These are phyloP conservation scores for Ctenodactylus gundi DNA, from an alignment of 2,113 vertebrate species.

Conservation along the genomic window DNA sequence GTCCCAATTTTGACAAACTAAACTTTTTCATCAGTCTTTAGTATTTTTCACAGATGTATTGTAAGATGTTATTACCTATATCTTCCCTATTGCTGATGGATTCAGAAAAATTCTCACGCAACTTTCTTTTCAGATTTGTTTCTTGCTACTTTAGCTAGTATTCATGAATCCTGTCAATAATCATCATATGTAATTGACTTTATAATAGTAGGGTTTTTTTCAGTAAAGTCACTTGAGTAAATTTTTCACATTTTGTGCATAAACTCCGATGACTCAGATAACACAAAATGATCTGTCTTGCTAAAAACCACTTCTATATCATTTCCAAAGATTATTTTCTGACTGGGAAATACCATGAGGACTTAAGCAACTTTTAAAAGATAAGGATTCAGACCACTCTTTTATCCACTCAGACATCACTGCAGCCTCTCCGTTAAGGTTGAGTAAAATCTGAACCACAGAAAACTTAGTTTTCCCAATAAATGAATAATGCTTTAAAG, in stretches of 20 bases:
- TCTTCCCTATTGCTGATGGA: constrained; percentile 7
- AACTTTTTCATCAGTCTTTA: background rate
- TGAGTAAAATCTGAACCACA: background rate
- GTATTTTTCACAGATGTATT: constrained; percentile 7
- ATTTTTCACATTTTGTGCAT: background rate
- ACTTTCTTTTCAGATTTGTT: background rate
- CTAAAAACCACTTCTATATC: background rate
- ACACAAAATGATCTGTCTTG: constrained; percentile 11
- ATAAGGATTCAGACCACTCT: background rate
- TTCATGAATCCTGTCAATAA: background rate
- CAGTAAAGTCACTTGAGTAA: background rate
- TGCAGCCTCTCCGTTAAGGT: background rate
- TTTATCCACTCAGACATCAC: background rate
- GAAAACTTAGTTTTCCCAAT: constrained; percentile 22
- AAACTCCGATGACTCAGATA: background rate
- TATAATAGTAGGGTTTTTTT: background rate
- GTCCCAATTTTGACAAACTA: background rate
- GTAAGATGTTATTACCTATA: background rate
- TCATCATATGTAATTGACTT: background rate
- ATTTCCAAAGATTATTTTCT: background rate
- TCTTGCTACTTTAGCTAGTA: background rate
- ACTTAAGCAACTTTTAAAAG: constrained; percentile 25
- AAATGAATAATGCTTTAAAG: background rate
- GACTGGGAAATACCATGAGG: background rate
- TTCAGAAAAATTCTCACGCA: background rate